Evolutionary conservation across 2,888 invertebrate genomes (phyloP).

Genomic region (Pemphredon lugubris): DNA sequence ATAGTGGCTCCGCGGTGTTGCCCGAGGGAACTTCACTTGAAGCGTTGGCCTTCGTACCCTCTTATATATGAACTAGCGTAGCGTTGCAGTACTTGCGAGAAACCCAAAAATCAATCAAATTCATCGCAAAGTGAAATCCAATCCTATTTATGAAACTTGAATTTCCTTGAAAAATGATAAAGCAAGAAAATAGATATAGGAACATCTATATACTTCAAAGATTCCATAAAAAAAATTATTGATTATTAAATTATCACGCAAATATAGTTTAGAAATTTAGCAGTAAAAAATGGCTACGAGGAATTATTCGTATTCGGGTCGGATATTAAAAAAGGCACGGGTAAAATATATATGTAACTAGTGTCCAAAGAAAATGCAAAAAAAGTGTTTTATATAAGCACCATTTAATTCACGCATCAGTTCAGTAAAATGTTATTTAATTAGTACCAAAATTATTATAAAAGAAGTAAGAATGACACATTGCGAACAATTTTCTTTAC

Average conservation of each 20-base stretch:
- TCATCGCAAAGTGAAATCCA: too few species aligned
- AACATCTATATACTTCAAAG: too few species aligned
- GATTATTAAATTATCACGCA: too few species aligned
- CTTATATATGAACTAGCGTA: not conserved
- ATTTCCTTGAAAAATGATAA: not conserved
- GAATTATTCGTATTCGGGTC: too few species aligned
- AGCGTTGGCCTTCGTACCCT: not conserved
- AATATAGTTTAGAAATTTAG: too few species aligned
- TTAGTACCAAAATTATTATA: constrained; percentile 46
- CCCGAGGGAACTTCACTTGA: constrained; percentile 75
- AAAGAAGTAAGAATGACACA: constrained; percentile 42
- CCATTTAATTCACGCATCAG: constrained; percentile 41
- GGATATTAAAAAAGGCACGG: not conserved
- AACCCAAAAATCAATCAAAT: too few species aligned
- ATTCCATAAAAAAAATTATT: too few species aligned
- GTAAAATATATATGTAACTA: not conserved
- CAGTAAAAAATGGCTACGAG: too few species aligned
- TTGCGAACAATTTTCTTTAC: constrained; percentile 33
- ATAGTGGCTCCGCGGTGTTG: constrained; percentile 80
- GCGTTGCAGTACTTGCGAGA: constrained; percentile 59
- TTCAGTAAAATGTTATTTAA: constrained; percentile 26
- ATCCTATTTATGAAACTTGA: not conserved
- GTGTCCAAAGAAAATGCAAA: constrained; percentile 25
- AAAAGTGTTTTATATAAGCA: constrained; percentile 34
- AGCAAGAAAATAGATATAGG: too few species aligned